Evolutionary conservation across 2,797 vertebrate species (phyloP).

Genomic region (Acanthurus leucopareius): DNA sequence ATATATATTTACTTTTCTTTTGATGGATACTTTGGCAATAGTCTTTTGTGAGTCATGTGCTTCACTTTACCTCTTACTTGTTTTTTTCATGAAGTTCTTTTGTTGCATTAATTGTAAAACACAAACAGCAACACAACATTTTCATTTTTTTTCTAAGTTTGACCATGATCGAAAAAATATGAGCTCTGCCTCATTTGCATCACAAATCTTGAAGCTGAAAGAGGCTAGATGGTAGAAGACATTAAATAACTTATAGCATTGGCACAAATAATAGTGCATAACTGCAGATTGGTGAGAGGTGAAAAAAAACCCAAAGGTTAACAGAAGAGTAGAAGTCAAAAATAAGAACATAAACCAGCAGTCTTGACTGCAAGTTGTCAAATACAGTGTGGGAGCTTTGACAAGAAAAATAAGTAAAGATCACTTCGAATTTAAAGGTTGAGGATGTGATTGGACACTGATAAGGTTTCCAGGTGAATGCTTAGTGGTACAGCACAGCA

Average conservation of each 20-base stretch:
- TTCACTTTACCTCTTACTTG: neutral
- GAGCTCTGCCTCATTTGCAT: neutral
- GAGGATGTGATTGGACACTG: constrained; percentile 10
- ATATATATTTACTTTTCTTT: neutral
- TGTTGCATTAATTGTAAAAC: neutral
- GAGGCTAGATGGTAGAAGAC: neutral
- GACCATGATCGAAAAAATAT: neutral
- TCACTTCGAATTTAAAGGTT: constrained; percentile 13
- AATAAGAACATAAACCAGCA: constrained; percentile 14
- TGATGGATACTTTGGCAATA: neutral
- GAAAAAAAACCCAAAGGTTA: neutral
- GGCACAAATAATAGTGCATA: neutral
- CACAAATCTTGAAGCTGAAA: neutral
- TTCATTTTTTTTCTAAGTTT: neutral
- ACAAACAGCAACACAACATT: neutral
- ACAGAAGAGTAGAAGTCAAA: neutral
- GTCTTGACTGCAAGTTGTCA: constrained; percentile 2
- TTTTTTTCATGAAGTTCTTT: neutral
- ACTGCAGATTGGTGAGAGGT: constrained; percentile 3
- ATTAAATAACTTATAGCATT: neutral
- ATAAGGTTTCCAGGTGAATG: constrained; percentile 36
- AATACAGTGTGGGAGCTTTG: constrained; percentile 25
- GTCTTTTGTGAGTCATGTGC: neutral
- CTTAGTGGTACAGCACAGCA: constrained; percentile 13
- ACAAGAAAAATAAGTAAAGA: constrained; percentile 9